A percentile compares a stretch with the other conserved stretches of the same genome.
Evolutionary conservation across 1,140 invertebrate species (phyloP).

Genomic region (Neodiprion fabricii): DNA sequence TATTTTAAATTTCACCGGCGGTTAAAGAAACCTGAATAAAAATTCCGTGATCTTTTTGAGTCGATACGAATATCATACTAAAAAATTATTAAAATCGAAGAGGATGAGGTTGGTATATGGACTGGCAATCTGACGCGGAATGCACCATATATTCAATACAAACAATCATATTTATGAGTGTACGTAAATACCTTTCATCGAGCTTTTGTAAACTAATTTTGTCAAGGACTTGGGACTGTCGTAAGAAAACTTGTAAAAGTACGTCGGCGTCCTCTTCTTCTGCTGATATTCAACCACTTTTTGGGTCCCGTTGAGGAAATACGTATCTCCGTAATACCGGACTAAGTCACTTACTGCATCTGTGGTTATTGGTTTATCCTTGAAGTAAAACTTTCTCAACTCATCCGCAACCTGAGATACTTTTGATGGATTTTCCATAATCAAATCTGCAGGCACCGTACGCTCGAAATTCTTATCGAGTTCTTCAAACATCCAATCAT

Average conservation of each 20-base stretch:
- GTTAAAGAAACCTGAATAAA: too few relatives aligned
- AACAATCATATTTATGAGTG: too few relatives aligned
- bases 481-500: too few relatives aligned
- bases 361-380: slow-evolving; percentile 43
- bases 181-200: too few relatives aligned
- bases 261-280: slow-evolving; percentile 46
- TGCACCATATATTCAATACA: too few relatives aligned
- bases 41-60: too few relatives aligned
- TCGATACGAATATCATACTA: too few relatives aligned
- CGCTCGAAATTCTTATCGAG: background rate
- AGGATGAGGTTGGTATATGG: too few relatives aligned
- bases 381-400: slow-evolving; percentile 61
- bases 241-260: slow-evolving; percentile 58
- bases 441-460: background rate
- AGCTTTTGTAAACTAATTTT: too few relatives aligned
- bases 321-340: slow-evolving; percentile 53
- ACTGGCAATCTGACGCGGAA: too few relatives aligned
- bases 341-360: slow-evolving; percentile 41
- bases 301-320: slow-evolving; percentile 49
- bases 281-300: slow-evolving; percentile 51
- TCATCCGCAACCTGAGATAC: slow-evolving; percentile 46
- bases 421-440: slow-evolving; percentile 2
- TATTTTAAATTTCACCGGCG: too few relatives aligned
- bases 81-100: too few relatives aligned
- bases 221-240: background rate